Conservation (phyloP, 53 echinoderm and acorn worm species). For the Holothuria leucospilota region DNA sequence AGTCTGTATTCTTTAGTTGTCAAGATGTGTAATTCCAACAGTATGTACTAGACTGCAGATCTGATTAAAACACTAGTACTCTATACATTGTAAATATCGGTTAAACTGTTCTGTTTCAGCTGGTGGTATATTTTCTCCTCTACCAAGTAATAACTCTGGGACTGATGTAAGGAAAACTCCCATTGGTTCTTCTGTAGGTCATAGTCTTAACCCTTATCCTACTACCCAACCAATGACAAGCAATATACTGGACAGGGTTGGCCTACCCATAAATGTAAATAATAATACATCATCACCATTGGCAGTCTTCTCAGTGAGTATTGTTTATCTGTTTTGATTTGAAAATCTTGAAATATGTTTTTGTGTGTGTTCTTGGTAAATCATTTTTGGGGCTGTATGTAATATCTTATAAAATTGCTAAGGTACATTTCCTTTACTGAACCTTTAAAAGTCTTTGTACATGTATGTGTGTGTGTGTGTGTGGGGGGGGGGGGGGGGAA, state of each 20-base stretch:
- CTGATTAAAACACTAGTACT: too few species aligned
- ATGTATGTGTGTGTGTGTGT: too few species aligned
- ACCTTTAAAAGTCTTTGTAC: too few species aligned
- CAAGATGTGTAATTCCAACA: too few species aligned
- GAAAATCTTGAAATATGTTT: background rate
- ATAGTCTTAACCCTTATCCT: slow-evolving; percentile 63
- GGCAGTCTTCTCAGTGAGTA: slow-evolving; percentile 25
- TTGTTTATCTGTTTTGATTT: background rate
- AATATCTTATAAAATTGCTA: too few species aligned
- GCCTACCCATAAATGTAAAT: slow-evolving; percentile 8
- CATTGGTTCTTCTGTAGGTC: slow-evolving; percentile 75
- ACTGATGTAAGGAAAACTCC: slow-evolving; percentile 72
- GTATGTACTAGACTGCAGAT: too few species aligned
- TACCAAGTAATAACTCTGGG: background rate
- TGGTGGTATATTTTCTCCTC: slow-evolving; percentile 47
- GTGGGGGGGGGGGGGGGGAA: too few species aligned
- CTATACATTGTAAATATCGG: too few species aligned
- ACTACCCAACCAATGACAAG: slow-evolving; percentile 26
- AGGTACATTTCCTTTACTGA: too few species aligned
- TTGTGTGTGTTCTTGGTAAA: too few species aligned
- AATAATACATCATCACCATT: slow-evolving; percentile 17
- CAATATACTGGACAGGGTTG: slow-evolving; percentile 10
- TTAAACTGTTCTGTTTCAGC: background rate
- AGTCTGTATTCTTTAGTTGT: too few species aligned
- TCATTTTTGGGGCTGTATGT: too few species aligned